These are phyloP conservation scores for Lamproptera curius DNA, from an alignment of 2,888 invertebrate genomes.

Conservation along the genomic window DNA sequence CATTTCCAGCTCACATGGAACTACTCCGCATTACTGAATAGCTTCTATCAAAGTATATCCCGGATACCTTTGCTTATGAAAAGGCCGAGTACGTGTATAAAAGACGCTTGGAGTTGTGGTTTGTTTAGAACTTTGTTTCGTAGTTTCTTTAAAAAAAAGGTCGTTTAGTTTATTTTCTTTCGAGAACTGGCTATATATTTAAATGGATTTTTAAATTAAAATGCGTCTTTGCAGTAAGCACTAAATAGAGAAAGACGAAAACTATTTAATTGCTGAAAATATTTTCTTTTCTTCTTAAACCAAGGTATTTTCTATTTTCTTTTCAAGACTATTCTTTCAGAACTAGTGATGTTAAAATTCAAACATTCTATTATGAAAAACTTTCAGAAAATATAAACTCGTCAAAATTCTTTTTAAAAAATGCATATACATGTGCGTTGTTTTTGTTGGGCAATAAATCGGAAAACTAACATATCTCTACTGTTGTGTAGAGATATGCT, in stretches of 20 bases:
- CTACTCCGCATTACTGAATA: constrained; percentile 48
- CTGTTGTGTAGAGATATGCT: constrained; percentile 9
- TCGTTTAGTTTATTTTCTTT: not conserved
- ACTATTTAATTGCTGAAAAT: too few relatives aligned
- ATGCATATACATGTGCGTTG: not conserved
- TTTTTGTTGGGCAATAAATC: constrained; percentile 10
- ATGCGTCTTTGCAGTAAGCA: too few relatives aligned
- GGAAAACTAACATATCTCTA: constrained; percentile 16
- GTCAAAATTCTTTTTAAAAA: not conserved
- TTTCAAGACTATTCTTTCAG: too few relatives aligned
- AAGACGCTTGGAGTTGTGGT: constrained; percentile 13
- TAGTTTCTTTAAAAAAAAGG: constrained; percentile 8
- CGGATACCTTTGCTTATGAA: constrained; percentile 45
- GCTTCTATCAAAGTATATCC: constrained; percentile 44
- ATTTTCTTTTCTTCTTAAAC: too few relatives aligned
- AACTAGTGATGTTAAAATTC: too few relatives aligned
- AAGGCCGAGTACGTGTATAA: constrained; percentile 35
- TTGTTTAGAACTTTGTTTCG: constrained; percentile 8
- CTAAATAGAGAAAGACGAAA: too few relatives aligned
- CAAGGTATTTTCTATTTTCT: not conserved
- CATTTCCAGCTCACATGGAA: constrained; percentile 63
- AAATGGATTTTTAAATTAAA: too few relatives aligned
- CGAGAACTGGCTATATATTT: too few relatives aligned
- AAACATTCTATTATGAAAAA: too few relatives aligned
- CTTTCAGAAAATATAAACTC: too few relatives aligned